phyloP scores from a whole-genome alignment of 53 echinoderm and acorn worm species.

The Pentamera pediparva region DNA sequence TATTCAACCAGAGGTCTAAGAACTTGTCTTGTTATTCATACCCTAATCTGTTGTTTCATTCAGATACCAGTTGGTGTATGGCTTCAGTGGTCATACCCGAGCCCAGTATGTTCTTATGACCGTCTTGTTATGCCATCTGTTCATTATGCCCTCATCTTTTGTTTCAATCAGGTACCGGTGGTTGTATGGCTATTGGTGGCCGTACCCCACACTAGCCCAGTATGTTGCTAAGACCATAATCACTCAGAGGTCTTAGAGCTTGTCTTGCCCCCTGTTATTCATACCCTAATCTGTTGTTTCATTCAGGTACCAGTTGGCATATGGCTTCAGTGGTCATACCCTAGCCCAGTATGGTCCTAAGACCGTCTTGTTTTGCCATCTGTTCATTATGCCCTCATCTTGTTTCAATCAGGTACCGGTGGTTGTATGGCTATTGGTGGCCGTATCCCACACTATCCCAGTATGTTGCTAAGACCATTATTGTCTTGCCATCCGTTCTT shows the following conservation, averaged over 20 bases:
- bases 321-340: conserved; percentile 58
- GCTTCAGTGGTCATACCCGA: conserved; percentile 56
- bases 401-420: too few relatives aligned
- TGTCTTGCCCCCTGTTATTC: conserved; percentile 46
- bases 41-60: too few relatives aligned
- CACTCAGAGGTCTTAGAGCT: conserved; percentile 64
- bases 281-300: not conserved
- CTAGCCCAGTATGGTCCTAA: too few relatives aligned
- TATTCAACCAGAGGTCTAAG: conserved; percentile 71
- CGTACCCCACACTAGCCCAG: conserved; percentile 70
- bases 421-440: too few relatives aligned
- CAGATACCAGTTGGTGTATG: too few relatives aligned
- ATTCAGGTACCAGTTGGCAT: conserved; percentile 73
- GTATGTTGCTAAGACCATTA: too few relatives aligned
- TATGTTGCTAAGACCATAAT: conserved; percentile 88
- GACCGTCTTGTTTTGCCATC: too few relatives aligned
- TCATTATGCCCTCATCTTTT: not conserved
- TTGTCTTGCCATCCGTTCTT: too few relatives aligned
- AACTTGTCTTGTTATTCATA: conserved; percentile 38
- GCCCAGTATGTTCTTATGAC: too few relatives aligned
- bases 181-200: conserved; percentile 72
- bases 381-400: too few relatives aligned
- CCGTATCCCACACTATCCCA: too few relatives aligned
- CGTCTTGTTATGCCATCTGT: not conserved
- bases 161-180: conserved; percentile 62